Evolutionary conservation across 2,888 invertebrate species (phyloP).

Genomic region (Drosophila vallismaia): DNA sequence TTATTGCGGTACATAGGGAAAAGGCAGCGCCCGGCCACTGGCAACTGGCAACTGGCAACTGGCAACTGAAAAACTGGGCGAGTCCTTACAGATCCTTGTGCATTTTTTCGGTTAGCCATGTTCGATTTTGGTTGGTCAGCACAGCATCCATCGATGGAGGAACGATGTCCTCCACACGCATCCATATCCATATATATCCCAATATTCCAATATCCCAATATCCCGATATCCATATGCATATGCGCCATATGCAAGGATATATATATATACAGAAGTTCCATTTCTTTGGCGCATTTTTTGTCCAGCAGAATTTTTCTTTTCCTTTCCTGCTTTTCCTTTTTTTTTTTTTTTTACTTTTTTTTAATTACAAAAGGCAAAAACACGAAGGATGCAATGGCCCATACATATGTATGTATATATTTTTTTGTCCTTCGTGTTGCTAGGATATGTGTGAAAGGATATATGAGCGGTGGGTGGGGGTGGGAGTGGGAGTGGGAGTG

Average conservation of each 20-base stretch:
- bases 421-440: conserved; percentile 7
- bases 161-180: conserved; percentile 10
- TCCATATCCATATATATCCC: conserved; percentile 15
- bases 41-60: conserved; percentile 1
- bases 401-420: not conserved
- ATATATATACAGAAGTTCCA: not conserved
- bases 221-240: conserved; percentile 37
- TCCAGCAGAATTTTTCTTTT: conserved; percentile 12
- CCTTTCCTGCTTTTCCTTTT: too few species aligned
- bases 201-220: not conserved
- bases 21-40: not conserved
- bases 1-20: conserved; percentile 59
- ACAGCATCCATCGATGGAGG: conserved; percentile 49
- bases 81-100: conserved; percentile 2
- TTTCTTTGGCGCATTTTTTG: conserved; percentile 10
- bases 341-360: conserved; percentile 40
- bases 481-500: not conserved
- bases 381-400: conserved; percentile 20
- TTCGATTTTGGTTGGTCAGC: conserved; percentile 77
- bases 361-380: conserved; percentile 44
- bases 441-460: not conserved
- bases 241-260: conserved; percentile 8
- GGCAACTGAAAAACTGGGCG: not conserved
- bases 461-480: not conserved
- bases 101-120: conserved; percentile 34